These are phyloP conservation scores for Orthochromis indermauri DNA, from an alignment of 2,113 vertebrate genomes.

Conservation along the genomic window DNA sequence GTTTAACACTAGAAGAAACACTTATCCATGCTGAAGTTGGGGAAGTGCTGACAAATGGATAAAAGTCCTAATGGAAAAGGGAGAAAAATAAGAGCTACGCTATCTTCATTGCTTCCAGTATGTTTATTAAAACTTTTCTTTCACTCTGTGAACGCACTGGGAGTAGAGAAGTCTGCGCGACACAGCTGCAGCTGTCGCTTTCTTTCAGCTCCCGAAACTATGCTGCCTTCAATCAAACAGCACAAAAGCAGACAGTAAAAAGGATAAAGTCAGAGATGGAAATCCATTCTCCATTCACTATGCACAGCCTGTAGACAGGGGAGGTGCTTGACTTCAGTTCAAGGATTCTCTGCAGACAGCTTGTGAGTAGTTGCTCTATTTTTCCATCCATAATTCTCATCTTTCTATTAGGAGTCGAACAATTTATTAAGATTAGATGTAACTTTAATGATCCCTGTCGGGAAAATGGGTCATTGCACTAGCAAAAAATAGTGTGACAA, in stretches of 20 bases:
- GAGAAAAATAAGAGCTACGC: background rate
- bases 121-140: slow-evolving; percentile 47
- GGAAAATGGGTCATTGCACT: slow-evolving; percentile 52
- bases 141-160: background rate
- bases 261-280: slow-evolving; percentile 48
- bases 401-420: slow-evolving; percentile 44
- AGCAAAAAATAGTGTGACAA: background rate
- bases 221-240: slow-evolving; percentile 44
- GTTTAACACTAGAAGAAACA: background rate
- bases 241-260: slow-evolving; percentile 48
- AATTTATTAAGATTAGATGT: slow-evolving; percentile 57
- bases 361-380: slow-evolving; percentile 37
- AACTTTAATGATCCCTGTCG: slow-evolving; percentile 52
- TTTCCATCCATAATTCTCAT: slow-evolving; percentile 26
- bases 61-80: slow-evolving; percentile 1
- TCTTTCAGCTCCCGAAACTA: slow-evolving; percentile 32
- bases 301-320: slow-evolving; percentile 20
- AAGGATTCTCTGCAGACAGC: slow-evolving; percentile 37
- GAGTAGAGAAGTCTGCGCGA: slow-evolving; percentile 8
- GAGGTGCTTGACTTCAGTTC: slow-evolving; percentile 42
- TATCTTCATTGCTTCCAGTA: slow-evolving; percentile 11
- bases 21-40: background rate
- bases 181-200: slow-evolving; percentile 21
- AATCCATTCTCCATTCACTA: slow-evolving; percentile 39
- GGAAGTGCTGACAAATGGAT: background rate